Evolutionary conservation across 2,113 vertebrate species (phyloP).

Genomic region (Protobothrops mucrosquamatus): DNA sequence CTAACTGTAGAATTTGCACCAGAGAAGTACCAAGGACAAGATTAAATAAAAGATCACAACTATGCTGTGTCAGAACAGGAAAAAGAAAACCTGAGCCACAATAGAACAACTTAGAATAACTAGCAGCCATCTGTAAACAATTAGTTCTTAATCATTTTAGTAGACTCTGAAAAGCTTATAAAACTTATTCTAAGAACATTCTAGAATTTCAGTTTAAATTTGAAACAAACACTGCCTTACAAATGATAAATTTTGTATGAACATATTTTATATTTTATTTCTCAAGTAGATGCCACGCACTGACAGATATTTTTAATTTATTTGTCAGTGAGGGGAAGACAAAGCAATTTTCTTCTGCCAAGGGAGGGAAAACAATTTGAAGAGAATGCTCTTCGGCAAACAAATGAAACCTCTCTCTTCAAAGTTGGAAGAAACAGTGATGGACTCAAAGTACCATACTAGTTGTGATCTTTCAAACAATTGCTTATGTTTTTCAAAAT

Average conservation of each 20-base stretch:
- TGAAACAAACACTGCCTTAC: not conserved
- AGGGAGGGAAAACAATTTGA: slow-evolving; percentile 13
- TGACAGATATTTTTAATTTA: slow-evolving; percentile 4
- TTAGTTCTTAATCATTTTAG: not conserved
- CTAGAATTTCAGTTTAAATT: not conserved
- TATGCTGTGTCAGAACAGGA: not conserved
- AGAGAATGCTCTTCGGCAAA: not conserved
- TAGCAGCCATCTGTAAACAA: not conserved
- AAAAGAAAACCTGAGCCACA: not conserved
- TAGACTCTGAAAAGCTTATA: not conserved
- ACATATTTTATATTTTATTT: not conserved
- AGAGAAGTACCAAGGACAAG: not conserved
- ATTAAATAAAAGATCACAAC: not conserved
- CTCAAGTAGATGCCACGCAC: not conserved
- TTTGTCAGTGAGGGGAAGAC: not conserved
- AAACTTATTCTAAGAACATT: not conserved
- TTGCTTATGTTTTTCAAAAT: not conserved
- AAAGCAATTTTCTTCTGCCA: not conserved
- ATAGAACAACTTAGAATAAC: not conserved
- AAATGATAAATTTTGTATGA: not conserved
- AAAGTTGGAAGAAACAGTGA: not conserved
- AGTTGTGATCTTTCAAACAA: not conserved
- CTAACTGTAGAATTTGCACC: not conserved
- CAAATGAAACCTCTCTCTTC: not conserved
- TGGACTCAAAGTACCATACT: not conserved